Conservation (phyloP, 1,140 invertebrate genomes). For the Drosophila repletoides region DNA sequence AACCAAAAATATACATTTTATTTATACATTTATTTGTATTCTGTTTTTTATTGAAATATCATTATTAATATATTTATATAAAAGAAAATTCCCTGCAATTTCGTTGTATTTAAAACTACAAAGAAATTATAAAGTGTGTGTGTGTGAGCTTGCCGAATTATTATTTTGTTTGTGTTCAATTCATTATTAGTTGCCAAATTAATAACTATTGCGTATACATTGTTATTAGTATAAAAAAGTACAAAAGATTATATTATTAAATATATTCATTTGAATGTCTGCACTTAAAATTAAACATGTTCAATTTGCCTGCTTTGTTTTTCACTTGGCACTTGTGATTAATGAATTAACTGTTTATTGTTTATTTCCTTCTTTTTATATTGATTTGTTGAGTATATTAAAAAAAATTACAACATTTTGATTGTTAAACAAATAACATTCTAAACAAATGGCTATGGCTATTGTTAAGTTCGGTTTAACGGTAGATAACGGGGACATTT, state of each 20-base stretch:
- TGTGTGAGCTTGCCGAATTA: slow-evolving; percentile 50
- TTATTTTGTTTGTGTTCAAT: slow-evolving; percentile 37
- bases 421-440: slow-evolving; percentile 71
- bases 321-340: slow-evolving; percentile 70
- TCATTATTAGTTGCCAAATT: slow-evolving; percentile 50
- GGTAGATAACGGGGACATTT: slow-evolving; percentile 51
- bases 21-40: slow-evolving; percentile 44
- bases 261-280: slow-evolving; percentile 43
- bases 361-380: too few species aligned
- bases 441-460: slow-evolving; percentile 81
- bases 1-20: slow-evolving; percentile 53
- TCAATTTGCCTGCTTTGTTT: slow-evolving; percentile 60
- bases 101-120: slow-evolving; percentile 57
- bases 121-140: slow-evolving; percentile 44
- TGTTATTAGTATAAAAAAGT: slow-evolving; percentile 60
- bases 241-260: slow-evolving; percentile 64
- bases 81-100: slow-evolving; percentile 75
- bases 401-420: slow-evolving; percentile 59
- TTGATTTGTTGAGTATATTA: slow-evolving; percentile 26
- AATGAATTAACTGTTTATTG: slow-evolving; percentile 69
- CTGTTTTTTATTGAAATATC: slow-evolving; percentile 48
- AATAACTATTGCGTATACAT: slow-evolving; percentile 58
- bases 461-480: slow-evolving; percentile 64
- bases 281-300: slow-evolving; percentile 41
- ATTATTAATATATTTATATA: slow-evolving; percentile 58